Conservation (phyloP, 2,113 vertebrate species). For the Chlorocebus sabaeus region DNA sequence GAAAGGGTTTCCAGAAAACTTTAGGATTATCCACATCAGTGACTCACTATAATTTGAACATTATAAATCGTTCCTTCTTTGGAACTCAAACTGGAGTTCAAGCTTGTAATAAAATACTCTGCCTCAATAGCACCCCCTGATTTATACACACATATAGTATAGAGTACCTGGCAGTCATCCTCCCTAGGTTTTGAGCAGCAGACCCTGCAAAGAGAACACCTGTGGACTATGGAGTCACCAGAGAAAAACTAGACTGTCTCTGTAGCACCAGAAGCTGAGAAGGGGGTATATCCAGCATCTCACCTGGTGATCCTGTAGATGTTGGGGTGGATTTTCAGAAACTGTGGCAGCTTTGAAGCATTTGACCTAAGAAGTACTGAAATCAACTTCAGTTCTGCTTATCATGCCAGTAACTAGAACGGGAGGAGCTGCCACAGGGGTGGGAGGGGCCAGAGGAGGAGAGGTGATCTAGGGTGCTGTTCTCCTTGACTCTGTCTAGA, state of each 20-base stretch:
- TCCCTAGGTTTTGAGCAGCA: neutral
- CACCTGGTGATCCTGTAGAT: neutral
- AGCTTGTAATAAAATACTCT: neutral
- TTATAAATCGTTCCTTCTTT: neutral
- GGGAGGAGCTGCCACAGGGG: rapidly evolving
- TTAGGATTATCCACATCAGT: neutral
- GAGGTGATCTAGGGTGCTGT: neutral
- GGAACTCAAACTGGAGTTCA: neutral
- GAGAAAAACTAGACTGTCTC: neutral
- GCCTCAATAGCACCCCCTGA: neutral
- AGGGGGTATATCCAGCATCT: neutral
- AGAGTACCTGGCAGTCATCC: neutral
- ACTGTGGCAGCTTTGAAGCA: neutral
- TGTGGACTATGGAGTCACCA: neutral
- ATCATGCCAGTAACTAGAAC: neutral
- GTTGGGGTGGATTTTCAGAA: neutral
- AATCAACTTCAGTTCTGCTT: neutral
- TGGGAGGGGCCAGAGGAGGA: neutral
- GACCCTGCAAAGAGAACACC: neutral
- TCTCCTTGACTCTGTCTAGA: neutral
- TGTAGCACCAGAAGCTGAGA: neutral
- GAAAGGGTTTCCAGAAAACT: neutral
- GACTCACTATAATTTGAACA: neutral
- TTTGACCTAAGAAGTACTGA: neutral
- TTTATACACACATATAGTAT: neutral